Evolutionary conservation across 2,113 vertebrate species (phyloP), one percentile per base, ranked within the genome.

Genomic region (Tyrannus savana): DNA sequence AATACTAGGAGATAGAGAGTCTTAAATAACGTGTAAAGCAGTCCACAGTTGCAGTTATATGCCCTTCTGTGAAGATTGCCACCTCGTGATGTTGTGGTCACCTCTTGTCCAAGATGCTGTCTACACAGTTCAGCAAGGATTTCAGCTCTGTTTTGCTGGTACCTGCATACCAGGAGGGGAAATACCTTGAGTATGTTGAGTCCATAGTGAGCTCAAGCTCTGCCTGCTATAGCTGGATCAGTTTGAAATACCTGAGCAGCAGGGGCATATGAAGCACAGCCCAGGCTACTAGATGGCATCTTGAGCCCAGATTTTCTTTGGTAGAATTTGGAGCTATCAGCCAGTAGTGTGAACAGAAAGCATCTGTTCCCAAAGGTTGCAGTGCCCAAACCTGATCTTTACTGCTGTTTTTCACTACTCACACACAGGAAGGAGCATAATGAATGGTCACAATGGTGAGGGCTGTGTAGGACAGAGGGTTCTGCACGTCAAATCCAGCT

Each of bases 221-320:
- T 46, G 35, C 56, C 37, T 3, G 0, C 35, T 19, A 9, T 37
- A n/a, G 10, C 28, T 91, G 69, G 15, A 64, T 87, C 78, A 56
- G 31, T 14, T 76, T 72, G 42, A 31, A 69, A 80, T 56, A 17
- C 1, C 2, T 18, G 25, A 82, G 30, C 47, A 72, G 28, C 27
- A 39, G 22, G 4, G 11, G 3, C 3, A 4, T 33, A 39, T 0
- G 0, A 84, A 93, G 42, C 47, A 41, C 39, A 80, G 66, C 14
- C 19, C 28, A 62, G 25, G 16, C 42, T 30, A 7, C 46, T 63
- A 77, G 27, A 37, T 75, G 41, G 10, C 24, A 4, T 47, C 35
- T 68, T 0, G 0, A 87, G 24, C 37, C 42, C 84, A 37, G 21
- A 33, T 89, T 83, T 90, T 79, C 49, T 80, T 74, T 14, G 3